phyloP scores from a whole-genome alignment of 2,113 vertebrate species.

The Ondatra zibethicus region DNA sequence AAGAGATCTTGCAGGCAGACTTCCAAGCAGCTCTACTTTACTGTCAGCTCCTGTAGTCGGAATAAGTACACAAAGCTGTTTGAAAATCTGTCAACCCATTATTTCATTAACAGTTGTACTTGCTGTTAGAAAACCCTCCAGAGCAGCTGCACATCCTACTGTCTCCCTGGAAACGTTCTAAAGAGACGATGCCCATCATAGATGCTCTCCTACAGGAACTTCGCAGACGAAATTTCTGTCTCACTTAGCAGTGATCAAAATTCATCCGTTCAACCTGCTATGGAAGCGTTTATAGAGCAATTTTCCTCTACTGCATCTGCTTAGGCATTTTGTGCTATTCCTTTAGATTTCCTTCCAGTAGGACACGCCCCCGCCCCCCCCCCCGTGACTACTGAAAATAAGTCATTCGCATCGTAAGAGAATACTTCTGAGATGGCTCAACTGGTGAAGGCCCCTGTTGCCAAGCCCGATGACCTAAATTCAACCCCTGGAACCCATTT shows the following conservation, averaged over 20 bases:
- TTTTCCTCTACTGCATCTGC: background rate
- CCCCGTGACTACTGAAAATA: background rate
- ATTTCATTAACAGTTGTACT: background rate
- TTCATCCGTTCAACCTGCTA: background rate
- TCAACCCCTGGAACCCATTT: background rate
- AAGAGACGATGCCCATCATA: background rate
- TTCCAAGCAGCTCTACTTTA: conserved; percentile 33
- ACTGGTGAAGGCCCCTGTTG: background rate
- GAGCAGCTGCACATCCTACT: background rate
- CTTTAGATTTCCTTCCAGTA: conserved; percentile 16
- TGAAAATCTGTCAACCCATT: conserved; percentile 24
- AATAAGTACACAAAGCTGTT: conserved; percentile 25
- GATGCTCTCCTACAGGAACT: background rate
- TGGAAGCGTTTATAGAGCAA: conserved; percentile 25
- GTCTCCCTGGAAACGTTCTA: background rate
- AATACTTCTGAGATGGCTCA: background rate
- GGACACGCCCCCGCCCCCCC: too few relatives aligned
- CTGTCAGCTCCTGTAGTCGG: background rate
- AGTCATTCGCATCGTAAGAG: background rate
- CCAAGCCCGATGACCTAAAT: background rate
- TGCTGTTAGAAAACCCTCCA: conserved; percentile 13
- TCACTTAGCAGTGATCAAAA: background rate
- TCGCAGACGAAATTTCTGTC: background rate
- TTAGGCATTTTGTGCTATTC: conserved; percentile 22
- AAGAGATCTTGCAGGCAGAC: conserved; percentile 20